Percentiles rank a stretch among this genome's conserved stretches.
phyloP scores from a whole-genome alignment of 2,888 invertebrate genomes.

The Teinopalpus imperialis region DNA sequence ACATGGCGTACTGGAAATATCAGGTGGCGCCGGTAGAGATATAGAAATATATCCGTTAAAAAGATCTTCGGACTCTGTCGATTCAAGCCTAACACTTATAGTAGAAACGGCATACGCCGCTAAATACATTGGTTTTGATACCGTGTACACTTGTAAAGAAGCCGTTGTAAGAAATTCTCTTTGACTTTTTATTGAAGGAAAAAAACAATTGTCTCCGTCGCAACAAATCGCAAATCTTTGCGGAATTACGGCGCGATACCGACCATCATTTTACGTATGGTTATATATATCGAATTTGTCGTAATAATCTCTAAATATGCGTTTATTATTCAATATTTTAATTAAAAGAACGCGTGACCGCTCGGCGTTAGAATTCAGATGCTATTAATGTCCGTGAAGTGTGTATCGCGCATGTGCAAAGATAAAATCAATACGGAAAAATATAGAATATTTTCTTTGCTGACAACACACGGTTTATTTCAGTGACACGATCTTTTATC shows the following conservation, averaged over 20 bases:
- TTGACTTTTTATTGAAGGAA: conserved; percentile 34
- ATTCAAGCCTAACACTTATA: conserved; percentile 50
- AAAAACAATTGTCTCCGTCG: conserved; percentile 28
- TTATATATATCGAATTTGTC: conserved; percentile 1
- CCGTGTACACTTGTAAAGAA: conserved; percentile 40
- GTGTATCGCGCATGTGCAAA: conserved; percentile 12
- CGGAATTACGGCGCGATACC: conserved; percentile 19
- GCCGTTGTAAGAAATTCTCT: conserved; percentile 61
- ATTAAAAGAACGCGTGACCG: conserved; percentile 3
- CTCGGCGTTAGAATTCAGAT: not conserved
- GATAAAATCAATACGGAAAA: conserved; percentile 17
- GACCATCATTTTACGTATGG: conserved; percentile 24
- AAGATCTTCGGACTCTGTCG: conserved; percentile 71
- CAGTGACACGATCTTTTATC: not conserved
- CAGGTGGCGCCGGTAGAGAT: conserved; percentile 66
- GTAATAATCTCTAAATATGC: not conserved
- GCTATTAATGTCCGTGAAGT: conserved; percentile 6
- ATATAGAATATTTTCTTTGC: not conserved
- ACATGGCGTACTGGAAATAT: conserved; percentile 62
- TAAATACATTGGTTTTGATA: conserved; percentile 64
- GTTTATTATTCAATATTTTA: not conserved
- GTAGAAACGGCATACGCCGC: conserved; percentile 59
- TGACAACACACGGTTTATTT: conserved; percentile 7
- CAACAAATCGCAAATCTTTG: conserved; percentile 22
- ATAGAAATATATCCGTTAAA: conserved; percentile 49